A percentile compares a stretch with the other conserved stretches of the same genome.
Evolutionary conservation across 2,888 invertebrate genomes (phyloP).

Genomic region (Pyrrhia umbra): DNA sequence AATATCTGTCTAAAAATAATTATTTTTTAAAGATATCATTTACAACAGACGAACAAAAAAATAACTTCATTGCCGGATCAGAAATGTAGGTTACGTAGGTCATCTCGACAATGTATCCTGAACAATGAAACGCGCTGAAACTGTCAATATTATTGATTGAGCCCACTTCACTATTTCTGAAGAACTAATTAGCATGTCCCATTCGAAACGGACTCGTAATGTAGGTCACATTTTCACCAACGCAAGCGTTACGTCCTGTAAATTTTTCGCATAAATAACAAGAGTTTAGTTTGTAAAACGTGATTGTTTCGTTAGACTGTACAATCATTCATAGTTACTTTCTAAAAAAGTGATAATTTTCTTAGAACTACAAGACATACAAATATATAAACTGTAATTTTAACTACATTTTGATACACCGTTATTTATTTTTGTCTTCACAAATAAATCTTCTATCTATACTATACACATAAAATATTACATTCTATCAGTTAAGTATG

Average conservation of each 20-base stretch:
- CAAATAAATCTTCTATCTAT: constrained; percentile 7
- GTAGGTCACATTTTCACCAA: constrained; percentile 33
- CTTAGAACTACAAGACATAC: constrained; percentile 33
- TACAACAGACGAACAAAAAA: no score
- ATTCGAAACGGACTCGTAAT: constrained; percentile 37
- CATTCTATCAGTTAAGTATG: no score
- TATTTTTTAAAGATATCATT: neutral
- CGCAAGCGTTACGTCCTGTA: constrained; percentile 24
- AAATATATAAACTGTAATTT: constrained; percentile 34
- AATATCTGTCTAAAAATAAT: constrained; percentile 12
- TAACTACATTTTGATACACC: constrained; percentile 48
- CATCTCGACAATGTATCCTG: neutral
- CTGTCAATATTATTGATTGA: constrained; percentile 15
- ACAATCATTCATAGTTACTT: constrained; percentile 47
- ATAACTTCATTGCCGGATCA: no score
- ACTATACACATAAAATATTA: no score
- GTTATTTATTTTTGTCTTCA: constrained; percentile 35
- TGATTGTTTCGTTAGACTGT: constrained; percentile 49
- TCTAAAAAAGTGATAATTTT: constrained; percentile 46
- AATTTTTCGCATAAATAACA: constrained; percentile 3
- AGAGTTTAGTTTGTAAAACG: constrained; percentile 40
- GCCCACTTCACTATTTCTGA: neutral
- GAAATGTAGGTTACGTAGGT: no score
- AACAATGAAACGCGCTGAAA: constrained; percentile 6
- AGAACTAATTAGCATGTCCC: constrained; percentile 42